Evolutionary conservation across 2,113 vertebrate genomes (phyloP), one percentile per base, ranked within the genome.

Genomic region (Eulemur rufifrons): DNA sequence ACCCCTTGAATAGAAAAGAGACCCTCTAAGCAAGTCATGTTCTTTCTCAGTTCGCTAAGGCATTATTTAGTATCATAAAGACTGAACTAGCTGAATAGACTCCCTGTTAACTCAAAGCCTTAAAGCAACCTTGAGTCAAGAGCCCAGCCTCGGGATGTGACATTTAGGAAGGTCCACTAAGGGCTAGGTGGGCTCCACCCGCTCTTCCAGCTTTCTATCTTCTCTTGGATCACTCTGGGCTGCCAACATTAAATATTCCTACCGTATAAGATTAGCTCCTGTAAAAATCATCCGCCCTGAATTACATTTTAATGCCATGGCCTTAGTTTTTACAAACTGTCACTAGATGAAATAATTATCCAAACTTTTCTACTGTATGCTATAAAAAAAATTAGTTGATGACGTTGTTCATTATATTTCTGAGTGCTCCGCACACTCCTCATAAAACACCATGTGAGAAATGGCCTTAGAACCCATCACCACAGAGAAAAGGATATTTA

Each of bases 381-480:
- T 83, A 32, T 78, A 29, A n/a, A 66, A 54, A 34, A n/a, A n/a
- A 37, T 47, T 20, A 14, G 8, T 34, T 39, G 34, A 23, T 47
- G 42, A 80, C 39, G 18, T 63, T 61, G 59, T 6, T 59, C 12
- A 42, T 64, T 82, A 12, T n/a, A 78, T 52, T 74, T n/a, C 20
- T 71, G 12, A 12, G 23, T 37, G 37, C 4, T 47, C 23, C n/a
- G 8, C 2, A 23, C 5, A 27, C 17, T 18, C 27, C 39, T 27
- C 34, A 84, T n/a, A 85, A 92, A 95, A 86, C 8, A 45, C 21
- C 27, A 81, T 10, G 12, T 84, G 63, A 93, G 25, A 86, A 88
- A 29, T 32, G 32, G 34, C 39, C 61, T 78, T 56, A 81, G 68
- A 78, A 69, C 18, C 15, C 56, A 81, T 61, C 2, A 20, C 32